phyloP scores from a whole-genome alignment of 2,113 vertebrate genomes.

The Xerus inauris region DNA sequence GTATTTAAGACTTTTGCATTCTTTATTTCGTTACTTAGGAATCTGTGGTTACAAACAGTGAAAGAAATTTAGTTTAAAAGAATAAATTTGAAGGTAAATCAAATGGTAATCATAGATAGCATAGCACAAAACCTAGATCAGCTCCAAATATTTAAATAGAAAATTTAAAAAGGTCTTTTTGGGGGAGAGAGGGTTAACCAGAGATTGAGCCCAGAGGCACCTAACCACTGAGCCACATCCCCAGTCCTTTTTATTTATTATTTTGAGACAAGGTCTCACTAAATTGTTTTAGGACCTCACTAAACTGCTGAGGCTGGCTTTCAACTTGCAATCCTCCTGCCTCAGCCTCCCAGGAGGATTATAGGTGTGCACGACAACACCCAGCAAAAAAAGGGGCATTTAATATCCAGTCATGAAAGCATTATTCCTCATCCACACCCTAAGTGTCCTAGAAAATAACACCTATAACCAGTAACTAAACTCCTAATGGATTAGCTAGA shows the following conservation, averaged over 20 bases:
- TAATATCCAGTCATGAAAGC: background rate
- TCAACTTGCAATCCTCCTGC: no score
- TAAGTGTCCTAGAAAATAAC: background rate
- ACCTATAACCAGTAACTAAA: background rate
- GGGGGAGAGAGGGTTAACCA: no score
- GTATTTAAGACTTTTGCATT: background rate
- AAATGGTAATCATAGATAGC: background rate
- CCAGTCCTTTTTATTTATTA: no score
- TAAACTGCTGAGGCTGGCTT: no score
- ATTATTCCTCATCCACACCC: background rate
- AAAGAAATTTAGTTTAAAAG: slow-evolving; percentile 49
- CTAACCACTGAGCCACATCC: no score
- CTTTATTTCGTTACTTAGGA: slow-evolving; percentile 41
- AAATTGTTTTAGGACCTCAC: no score
- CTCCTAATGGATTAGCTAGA: background rate
- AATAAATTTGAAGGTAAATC: slow-evolving; percentile 43
- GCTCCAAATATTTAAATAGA: slow-evolving; percentile 29
- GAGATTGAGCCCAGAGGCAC: background rate
- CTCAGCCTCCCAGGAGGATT: no score
- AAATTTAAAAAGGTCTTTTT: background rate
- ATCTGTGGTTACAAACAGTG: background rate
- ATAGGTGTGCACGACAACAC: no score
- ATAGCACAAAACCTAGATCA: background rate
- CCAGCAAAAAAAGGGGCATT: background rate
- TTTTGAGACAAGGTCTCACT: no score